phyloP scores from a whole-genome alignment of 2,797 vertebrate species.

The Poecile montanus region DNA sequence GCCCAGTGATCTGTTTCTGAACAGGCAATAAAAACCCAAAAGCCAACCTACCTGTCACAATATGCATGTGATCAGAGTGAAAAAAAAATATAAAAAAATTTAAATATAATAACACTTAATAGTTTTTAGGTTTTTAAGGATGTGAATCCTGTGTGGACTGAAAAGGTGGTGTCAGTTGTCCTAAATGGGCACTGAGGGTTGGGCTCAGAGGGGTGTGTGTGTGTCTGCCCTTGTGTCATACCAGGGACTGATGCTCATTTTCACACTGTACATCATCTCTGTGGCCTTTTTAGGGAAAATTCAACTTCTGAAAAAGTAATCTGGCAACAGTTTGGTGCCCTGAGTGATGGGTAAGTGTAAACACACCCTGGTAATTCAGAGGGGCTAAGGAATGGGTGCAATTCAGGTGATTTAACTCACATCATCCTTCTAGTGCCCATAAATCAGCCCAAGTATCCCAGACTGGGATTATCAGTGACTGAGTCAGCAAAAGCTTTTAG shows the following conservation, averaged over 20 bases:
- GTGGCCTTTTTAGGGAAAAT: neutral
- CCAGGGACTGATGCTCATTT: neutral
- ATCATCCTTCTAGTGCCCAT: neutral
- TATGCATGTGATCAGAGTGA: fast-evolving
- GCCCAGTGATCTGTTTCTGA: conserved; percentile 79
- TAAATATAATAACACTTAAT: neutral
- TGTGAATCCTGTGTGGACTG: neutral
- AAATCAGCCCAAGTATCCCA: neutral
- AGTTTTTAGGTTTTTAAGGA: neutral
- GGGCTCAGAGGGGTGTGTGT: neutral
- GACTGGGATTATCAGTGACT: neutral
- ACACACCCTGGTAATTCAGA: neutral
- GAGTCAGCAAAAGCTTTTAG: neutral
- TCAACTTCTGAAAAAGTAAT: neutral
- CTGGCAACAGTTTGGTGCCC: neutral
- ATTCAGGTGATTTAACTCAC: neutral
- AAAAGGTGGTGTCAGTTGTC: neutral
- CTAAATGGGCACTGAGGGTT: fast-evolving
- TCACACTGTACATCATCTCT: neutral
- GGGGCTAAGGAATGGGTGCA: fast-evolving
- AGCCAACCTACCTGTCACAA: neutral
- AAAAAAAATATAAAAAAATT: neutral
- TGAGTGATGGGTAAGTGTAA: neutral
- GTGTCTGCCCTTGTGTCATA: fast-evolving
- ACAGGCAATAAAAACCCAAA: conserved; percentile 73